Percentiles rank a stretch among this genome's conserved stretches.
phyloP scores from a whole-genome alignment of 2,888 invertebrate species.

The Phyto melanocephala region DNA sequence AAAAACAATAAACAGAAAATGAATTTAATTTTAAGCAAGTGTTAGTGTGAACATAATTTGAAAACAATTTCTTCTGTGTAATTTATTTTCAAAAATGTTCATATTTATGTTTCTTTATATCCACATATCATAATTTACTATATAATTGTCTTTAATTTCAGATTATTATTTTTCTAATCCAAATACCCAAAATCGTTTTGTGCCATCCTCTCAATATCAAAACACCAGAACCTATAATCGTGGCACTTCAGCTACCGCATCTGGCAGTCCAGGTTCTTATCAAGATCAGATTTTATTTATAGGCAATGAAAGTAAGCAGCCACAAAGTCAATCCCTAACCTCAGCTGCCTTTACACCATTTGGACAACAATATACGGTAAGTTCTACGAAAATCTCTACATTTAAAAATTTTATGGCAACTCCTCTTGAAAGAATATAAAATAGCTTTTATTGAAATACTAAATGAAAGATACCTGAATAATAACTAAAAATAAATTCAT shows the following conservation, averaged over 20 bases:
- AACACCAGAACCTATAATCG: slow-evolving; percentile 57
- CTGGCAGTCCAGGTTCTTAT: slow-evolving; percentile 73
- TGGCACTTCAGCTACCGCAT: slow-evolving; percentile 45
- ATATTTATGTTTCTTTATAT: slow-evolving; percentile 15
- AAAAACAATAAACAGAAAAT: no score
- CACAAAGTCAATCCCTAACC: slow-evolving; percentile 65
- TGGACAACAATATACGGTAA: slow-evolving; percentile 69
- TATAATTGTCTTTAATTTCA: slow-evolving; percentile 67
- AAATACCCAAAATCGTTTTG: slow-evolving; percentile 76
- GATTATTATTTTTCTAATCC: slow-evolving; percentile 76
- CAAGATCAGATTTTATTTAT: slow-evolving; percentile 77
- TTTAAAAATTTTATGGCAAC: no score
- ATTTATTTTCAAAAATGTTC: no score
- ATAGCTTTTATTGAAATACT: neutral
- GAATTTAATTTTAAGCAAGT: no score
- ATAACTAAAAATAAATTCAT: neutral
- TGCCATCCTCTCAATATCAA: slow-evolving; percentile 76
- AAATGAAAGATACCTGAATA: neutral
- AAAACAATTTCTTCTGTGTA: no score
- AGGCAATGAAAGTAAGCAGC: slow-evolving; percentile 71
- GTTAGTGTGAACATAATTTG: no score
- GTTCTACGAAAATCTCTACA: slow-evolving; percentile 36
- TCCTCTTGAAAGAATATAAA: neutral
- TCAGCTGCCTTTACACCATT: slow-evolving; percentile 71
- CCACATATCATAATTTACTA: slow-evolving; percentile 58